phyloP scores from a whole-genome alignment of 2,888 invertebrate species.

The Tolmerus cingulatus region DNA sequence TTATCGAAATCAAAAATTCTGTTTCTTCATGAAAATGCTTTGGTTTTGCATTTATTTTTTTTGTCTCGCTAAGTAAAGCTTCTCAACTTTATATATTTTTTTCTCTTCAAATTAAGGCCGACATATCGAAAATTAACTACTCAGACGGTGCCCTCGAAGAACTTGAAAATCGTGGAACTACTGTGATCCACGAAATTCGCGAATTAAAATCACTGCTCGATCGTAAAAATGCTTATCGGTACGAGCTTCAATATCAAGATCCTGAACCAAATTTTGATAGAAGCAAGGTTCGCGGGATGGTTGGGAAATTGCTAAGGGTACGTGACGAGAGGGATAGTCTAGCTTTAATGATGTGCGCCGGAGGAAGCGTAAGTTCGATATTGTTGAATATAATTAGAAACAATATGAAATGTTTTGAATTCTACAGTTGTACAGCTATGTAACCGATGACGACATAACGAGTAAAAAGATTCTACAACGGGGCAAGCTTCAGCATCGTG shows the following conservation, averaged over 20 bases:
- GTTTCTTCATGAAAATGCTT: too few species aligned
- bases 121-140: constrained; percentile 68
- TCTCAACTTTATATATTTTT: too few species aligned
- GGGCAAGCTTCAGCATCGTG: constrained; percentile 80
- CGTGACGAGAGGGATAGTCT: constrained; percentile 74
- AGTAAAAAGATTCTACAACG: constrained; percentile 84
- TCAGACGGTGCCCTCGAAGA: constrained; percentile 69
- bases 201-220: constrained; percentile 61
- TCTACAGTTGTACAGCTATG: constrained; percentile 83
- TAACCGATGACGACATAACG: constrained; percentile 86
- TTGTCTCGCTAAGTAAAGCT: too few species aligned
- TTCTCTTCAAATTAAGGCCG: constrained; percentile 64
- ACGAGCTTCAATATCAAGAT: constrained; percentile 75
- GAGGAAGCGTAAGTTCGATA: constrained; percentile 74
- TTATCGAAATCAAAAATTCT: too few species aligned
- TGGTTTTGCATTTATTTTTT: too few species aligned
- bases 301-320: constrained; percentile 80
- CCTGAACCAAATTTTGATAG: constrained; percentile 79
- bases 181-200: constrained; percentile 68
- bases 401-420: neutral
- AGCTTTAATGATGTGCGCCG: constrained; percentile 87
- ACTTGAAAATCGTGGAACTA: constrained; percentile 65
- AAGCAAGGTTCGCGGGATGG: constrained; percentile 75
- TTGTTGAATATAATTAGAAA: constrained; percentile 21
- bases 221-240: constrained; percentile 57